Evolutionary conservation across 1,140 invertebrate genomes (phyloP).

Genomic region (Zaprionus ghesquierei): DNA sequence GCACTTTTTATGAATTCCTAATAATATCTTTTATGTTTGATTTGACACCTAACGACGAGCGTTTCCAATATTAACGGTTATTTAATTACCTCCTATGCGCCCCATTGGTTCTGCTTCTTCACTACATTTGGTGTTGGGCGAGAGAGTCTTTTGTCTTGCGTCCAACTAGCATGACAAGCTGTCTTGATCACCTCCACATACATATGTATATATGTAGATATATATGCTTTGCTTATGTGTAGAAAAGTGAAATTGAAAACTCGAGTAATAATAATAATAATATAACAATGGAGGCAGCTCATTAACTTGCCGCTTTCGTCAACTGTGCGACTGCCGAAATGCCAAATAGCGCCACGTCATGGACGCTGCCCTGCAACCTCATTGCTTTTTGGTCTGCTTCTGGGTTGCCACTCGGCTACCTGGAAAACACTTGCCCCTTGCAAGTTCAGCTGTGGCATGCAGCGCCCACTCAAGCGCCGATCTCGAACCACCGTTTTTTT

Average conservation of each 20-base stretch:
- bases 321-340: conserved; percentile 59
- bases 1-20: conserved; percentile 70
- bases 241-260: conserved; percentile 75
- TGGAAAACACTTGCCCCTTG: conserved; percentile 40
- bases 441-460: conserved; percentile 51
- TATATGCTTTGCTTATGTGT: conserved; percentile 7
- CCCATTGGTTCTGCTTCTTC: conserved; percentile 37
- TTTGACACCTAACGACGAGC: conserved; percentile 68
- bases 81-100: conserved; percentile 69
- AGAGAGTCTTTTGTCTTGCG: conserved; percentile 62
- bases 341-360: conserved; percentile 72
- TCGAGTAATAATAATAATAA: conserved; percentile 67
- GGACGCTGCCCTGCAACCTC: conserved; percentile 48
- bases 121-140: conserved; percentile 60
- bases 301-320: conserved; percentile 79
- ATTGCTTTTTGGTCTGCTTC: not conserved
- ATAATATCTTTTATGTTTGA: conserved; percentile 80
- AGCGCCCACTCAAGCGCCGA: conserved; percentile 54
- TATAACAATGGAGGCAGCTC: conserved; percentile 71
- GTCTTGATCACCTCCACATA: conserved; percentile 2
- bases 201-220: not conserved
- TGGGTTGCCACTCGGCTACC: not conserved
- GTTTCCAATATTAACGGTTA: conserved; percentile 75
- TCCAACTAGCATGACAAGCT: conserved; percentile 60
- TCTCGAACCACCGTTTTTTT: conserved; percentile 41